A percentile compares a stretch with the other conserved stretches of the same genome.
Evolutionary conservation across 2,113 vertebrate species (phyloP).

Genomic region (Rhynchomys soricoides): DNA sequence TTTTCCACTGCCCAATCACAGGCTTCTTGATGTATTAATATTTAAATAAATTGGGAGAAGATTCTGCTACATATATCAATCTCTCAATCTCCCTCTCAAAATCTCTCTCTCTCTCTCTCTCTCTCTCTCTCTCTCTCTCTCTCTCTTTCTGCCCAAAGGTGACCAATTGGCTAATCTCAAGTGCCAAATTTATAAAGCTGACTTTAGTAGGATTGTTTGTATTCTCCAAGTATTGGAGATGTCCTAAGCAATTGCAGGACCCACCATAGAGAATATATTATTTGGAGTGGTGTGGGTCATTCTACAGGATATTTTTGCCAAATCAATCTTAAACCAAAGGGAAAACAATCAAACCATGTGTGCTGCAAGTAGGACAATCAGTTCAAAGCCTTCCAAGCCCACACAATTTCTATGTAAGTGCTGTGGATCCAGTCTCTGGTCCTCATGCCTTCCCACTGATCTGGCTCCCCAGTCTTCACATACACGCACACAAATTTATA

Average conservation of each 20-base stretch:
- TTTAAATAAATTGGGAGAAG: too few relatives aligned
- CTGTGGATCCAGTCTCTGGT: neutral
- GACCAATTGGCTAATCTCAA: neutral
- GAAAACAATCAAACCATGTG: neutral
- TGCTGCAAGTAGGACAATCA: neutral
- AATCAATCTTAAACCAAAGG: conserved; percentile 30
- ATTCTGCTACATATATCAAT: too few relatives aligned
- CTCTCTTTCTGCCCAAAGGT: too few relatives aligned
- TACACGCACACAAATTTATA: neutral
- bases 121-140: neutral
- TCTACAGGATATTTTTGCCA: neutral
- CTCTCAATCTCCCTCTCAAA: too few relatives aligned
- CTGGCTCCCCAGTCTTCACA: too few relatives aligned
- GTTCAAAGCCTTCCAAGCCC: neutral
- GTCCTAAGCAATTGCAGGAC: neutral
- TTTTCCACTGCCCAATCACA: too few relatives aligned
- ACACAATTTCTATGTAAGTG: too few relatives aligned
- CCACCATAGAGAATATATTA: neutral
- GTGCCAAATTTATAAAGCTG: neutral
- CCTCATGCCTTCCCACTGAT: neutral
- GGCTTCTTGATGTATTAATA: too few relatives aligned
- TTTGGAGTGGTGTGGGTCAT: neutral
- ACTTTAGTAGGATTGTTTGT: neutral
- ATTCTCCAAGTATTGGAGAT: neutral
- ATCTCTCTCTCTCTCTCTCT: too few relatives aligned